Conservation (phyloP, 2,888 invertebrate genomes). For the Sycophila texana region DNA sequence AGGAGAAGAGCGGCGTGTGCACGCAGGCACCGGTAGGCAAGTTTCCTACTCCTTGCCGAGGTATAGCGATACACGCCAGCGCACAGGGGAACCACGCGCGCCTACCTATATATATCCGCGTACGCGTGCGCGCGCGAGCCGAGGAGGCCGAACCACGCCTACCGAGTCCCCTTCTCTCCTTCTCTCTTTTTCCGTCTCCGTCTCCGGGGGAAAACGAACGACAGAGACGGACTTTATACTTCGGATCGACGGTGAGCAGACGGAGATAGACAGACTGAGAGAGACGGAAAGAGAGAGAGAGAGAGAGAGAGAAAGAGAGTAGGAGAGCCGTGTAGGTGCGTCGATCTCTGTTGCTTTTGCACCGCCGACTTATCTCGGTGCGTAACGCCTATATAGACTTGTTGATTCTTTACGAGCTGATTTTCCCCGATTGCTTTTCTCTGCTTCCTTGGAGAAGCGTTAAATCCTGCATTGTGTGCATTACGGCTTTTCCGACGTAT, state of each 20-base stretch:
- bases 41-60: slow-evolving; percentile 43
- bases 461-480: too few species aligned
- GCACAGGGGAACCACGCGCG: background rate
- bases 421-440: too few species aligned
- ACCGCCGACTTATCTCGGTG: slow-evolving; percentile 26
- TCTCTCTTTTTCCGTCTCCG: slow-evolving; percentile 1
- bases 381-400: slow-evolving; percentile 23
- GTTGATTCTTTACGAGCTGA: slow-evolving; percentile 30
- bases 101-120: slow-evolving; percentile 31
- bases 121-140: slow-evolving; percentile 57
- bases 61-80: slow-evolving; percentile 41
- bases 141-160: slow-evolving; percentile 68
- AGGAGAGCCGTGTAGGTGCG: slow-evolving; percentile 29
- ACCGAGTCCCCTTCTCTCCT: slow-evolving; percentile 60
- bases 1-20: too few species aligned
- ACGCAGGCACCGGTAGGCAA: slow-evolving; percentile 7
- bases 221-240: background rate
- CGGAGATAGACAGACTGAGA: slow-evolving; percentile 16
- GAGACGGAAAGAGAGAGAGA: background rate
- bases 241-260: background rate
- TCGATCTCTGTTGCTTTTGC: slow-evolving; percentile 41
- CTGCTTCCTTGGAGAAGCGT: too few species aligned
- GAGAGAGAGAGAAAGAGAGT: background rate
- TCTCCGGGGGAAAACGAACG: slow-evolving; percentile 18
- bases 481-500: too few species aligned